phyloP scores from a whole-genome alignment of 1,140 invertebrate species.

The Eulimnadia texana region DNA sequence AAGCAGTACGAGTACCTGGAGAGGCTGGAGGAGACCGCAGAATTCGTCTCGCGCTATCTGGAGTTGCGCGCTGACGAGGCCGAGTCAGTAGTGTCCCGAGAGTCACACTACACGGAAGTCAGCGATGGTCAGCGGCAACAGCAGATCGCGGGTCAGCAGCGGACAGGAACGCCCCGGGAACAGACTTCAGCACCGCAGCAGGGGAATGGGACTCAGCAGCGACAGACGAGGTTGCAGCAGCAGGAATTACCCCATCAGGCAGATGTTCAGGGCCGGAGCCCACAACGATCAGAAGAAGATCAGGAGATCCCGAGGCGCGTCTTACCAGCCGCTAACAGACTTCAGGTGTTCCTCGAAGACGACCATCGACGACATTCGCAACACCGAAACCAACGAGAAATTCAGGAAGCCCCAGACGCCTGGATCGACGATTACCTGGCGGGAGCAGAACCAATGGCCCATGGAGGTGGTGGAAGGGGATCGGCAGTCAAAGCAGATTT shows the following conservation, averaged over 20 bases:
- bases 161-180: background rate
- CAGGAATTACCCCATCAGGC: too few relatives aligned
- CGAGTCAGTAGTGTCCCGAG: background rate
- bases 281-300: too few relatives aligned
- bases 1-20: background rate
- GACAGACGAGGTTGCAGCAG: too few relatives aligned
- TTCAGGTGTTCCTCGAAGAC: background rate
- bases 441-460: background rate
- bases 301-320: too few relatives aligned
- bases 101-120: background rate
- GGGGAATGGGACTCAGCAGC: background rate
- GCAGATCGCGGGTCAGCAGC: background rate
- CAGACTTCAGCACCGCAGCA: background rate
- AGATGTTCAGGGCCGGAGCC: too few relatives aligned
- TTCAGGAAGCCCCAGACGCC: background rate
- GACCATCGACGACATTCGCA: too few relatives aligned
- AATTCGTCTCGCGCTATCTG: background rate
- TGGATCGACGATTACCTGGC: background rate
- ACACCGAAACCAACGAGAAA: background rate
- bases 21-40: background rate
- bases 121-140: background rate
- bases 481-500: background rate
- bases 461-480: background rate
- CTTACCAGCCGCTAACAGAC: background rate
- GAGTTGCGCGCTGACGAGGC: background rate